Base-by-base conservation (phyloP, 2,888 invertebrate species). In the Brachyptera putata region DNA sequence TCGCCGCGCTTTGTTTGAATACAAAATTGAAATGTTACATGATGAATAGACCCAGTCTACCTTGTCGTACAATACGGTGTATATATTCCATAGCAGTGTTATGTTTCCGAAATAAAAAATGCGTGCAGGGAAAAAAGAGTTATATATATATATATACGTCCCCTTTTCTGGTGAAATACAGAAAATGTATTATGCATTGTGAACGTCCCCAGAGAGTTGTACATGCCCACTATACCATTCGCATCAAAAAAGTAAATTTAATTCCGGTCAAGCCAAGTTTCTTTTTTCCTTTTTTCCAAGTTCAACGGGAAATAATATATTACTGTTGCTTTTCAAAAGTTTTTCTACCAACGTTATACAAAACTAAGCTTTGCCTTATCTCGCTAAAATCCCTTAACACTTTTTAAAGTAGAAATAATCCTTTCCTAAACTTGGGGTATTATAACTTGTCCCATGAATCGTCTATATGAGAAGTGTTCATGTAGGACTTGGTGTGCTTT, bases 141-240 rank as follows among this genome's bases (percentile, higher is more conserved):
- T 36, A 36, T 22, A n/a, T n/a, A n/a, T n/a, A n/a, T n/a, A n/a
- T n/a, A n/a, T n/a, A 22, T 30, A n/a, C n/a, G n/a, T 18, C 46
- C 22, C 24, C 36, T 24, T 53, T 53, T 53, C 34, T 30, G 53
- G 34, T 34, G 53, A 36, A 36, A 36, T 53, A 53, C 46, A 46
- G 24, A 43, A 53, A 53, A 53, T 53, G 53, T 53, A 53, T 53
- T 53, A 53, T 53, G 34, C 53, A 53, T 53, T 34, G 53, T 21
- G 22, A 16, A 34, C 22, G 34, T 36, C 53, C 36, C 34, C 5
- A 16, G 53, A 34, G 53, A 53, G 36, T 36, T 53, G n/a, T n/a
- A n/a, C n/a, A n/a, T 22, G 53, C 11, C 36, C 22, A 22, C n/a
- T 36, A 7, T 53, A 53, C 36, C 36, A 53, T 34, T 36, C 22